Conservation (phyloP, 2,888 invertebrate genomes). For the Octodonta nipae region DNA sequence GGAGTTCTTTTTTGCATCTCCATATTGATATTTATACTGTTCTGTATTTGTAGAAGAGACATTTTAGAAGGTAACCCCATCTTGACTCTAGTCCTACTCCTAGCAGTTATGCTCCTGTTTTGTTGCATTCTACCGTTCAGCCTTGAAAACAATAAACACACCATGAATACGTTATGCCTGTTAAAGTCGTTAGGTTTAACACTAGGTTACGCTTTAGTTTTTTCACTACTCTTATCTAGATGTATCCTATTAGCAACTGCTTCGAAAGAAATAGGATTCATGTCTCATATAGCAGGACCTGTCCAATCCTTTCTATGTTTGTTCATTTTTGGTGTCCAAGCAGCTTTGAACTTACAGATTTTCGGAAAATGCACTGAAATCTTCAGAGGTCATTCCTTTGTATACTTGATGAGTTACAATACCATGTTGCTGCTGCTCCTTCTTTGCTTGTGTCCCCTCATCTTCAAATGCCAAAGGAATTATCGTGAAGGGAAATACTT, state of each 20-base stretch:
- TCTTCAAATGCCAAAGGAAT: constrained; percentile 50
- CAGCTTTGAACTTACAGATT: constrained; percentile 40
- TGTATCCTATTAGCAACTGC: constrained; percentile 53
- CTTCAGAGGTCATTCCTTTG: constrained; percentile 36
- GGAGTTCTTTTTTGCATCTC: constrained; percentile 52
- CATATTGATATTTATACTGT: constrained; percentile 50
- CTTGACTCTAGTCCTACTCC: constrained; percentile 37
- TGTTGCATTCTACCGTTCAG: constrained; percentile 40
- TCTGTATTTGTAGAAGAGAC: constrained; percentile 48
- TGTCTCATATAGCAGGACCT: constrained; percentile 57
- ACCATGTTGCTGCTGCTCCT: constrained; percentile 45
- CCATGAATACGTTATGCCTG: constrained; percentile 33
- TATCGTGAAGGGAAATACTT: constrained; percentile 52
- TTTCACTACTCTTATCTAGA: constrained; percentile 51
- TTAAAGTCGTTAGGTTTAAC: constrained; percentile 45
- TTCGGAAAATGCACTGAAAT: constrained; percentile 37
- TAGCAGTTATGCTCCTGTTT: constrained; percentile 39
- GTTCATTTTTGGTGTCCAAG: constrained; percentile 50
- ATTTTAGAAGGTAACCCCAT: constrained; percentile 56
- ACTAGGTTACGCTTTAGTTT: constrained; percentile 47
- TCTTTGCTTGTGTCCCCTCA: constrained; percentile 45
- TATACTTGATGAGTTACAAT: constrained; percentile 46
- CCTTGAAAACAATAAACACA: constrained; percentile 28
- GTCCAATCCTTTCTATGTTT: constrained; percentile 50
- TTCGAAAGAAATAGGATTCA: constrained; percentile 50